Evolutionary conservation across 2,888 invertebrate species (phyloP), one percentile per base, ranked within the genome.

Genomic region (Tryphoninae sp.): DNA sequence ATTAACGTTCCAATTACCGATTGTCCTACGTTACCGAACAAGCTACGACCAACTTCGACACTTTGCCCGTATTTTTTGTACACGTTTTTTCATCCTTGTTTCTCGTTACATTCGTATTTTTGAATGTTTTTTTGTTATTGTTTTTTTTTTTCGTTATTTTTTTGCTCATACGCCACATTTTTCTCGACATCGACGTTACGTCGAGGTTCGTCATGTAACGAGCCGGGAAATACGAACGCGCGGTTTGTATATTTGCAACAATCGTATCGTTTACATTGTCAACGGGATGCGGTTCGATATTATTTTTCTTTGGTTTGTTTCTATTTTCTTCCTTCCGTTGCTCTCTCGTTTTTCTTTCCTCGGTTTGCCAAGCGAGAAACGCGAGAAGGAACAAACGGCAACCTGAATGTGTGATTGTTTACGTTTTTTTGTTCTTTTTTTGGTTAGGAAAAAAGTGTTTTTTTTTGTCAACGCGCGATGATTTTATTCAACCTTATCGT

Each of bases 1-100:
- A 87, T 88, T 87, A 88, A 84, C 84, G 84, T 85, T 86, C 84
- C 86, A 85, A 88, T 88, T 86, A 86, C 80, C 84, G 69, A 82
- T 33, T 84, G 83, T 85, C 84, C 84, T 72, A 82, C 79, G 80
- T 86, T 87, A 84, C 85, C 86, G 84, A 71, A 77, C 33, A 33
- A 33, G 6, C 33, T 33, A 77, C 84, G 64, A 72, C 61, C 53
- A 16, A 58, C 71, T 76, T 62, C 61, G 68, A 80, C 82, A 75
- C 83, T 80, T 73, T 26, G 53, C 67, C 61, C 64, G 19, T 42
- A 65, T 62, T 51, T 16, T 13, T 58, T 9, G 33, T 19, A 19
- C 19, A 19, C 42, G 7, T 33, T 33, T 2, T 51, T 51, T 68
- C 59, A 80, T 65, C 67, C 64, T 58, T 53, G 40, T 61, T 13